A percentile compares a stretch with the other conserved stretches of the same genome.
phyloP scores from a whole-genome alignment of 2,888 invertebrate species.

The Drosophila peninsularis region DNA sequence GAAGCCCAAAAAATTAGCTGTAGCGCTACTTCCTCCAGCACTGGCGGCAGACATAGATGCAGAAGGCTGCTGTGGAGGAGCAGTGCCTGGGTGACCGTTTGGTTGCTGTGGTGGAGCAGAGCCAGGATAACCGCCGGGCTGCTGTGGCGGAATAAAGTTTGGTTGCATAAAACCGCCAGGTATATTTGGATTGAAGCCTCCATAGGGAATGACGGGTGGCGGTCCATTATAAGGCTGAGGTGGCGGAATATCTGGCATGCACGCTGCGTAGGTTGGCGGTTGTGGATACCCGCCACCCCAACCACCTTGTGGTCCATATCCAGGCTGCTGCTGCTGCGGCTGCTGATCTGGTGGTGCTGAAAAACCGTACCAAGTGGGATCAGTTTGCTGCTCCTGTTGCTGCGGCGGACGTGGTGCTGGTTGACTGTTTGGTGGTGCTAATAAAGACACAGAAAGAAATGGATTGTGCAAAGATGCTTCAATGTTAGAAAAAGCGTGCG shows the following conservation, averaged over 20 bases:
- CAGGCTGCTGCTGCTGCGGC: constrained; percentile 61
- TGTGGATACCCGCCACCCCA: constrained; percentile 72
- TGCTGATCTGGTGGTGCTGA: constrained; percentile 75
- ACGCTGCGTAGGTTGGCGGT: constrained; percentile 70
- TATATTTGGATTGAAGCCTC: constrained; percentile 64
- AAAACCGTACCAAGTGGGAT: constrained; percentile 82
- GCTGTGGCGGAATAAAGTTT: constrained; percentile 62
- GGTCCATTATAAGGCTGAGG: constrained; percentile 61
- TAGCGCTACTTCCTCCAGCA: constrained; percentile 54
- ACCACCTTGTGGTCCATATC: constrained; percentile 61
- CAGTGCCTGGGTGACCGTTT: constrained; percentile 26
- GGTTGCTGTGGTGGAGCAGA: constrained; percentile 49
- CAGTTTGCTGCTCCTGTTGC: constrained; percentile 53
- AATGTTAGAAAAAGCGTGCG: constrained; percentile 38
- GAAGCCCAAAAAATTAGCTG: constrained; percentile 80
- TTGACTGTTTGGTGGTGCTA: constrained; percentile 69
- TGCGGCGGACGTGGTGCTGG: constrained; percentile 53
- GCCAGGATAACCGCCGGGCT: constrained; percentile 45
- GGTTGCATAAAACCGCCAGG: constrained; percentile 75
- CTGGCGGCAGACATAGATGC: not conserved
- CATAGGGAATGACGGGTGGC: constrained; percentile 50
- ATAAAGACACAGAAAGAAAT: constrained; percentile 36
- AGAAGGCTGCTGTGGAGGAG: constrained; percentile 46
- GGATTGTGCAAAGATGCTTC: constrained; percentile 54
- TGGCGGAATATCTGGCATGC: constrained; percentile 60